phyloP scores from a whole-genome alignment of 2,797 vertebrate genomes.

The Hippocampus kuda region DNA sequence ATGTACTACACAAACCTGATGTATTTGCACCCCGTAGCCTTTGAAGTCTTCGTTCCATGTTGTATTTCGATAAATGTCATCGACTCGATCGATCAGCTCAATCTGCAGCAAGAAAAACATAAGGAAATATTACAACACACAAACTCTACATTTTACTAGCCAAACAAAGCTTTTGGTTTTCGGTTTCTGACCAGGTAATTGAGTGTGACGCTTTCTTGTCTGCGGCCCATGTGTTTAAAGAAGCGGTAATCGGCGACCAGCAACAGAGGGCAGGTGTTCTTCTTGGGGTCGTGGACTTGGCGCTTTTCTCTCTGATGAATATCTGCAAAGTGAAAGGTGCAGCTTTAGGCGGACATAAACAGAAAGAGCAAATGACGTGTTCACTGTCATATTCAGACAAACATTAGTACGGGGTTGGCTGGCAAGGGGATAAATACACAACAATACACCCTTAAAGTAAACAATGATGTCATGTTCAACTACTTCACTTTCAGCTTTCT shows the following conservation, averaged over 20 bases:
- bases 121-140: neutral
- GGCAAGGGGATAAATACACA: neutral
- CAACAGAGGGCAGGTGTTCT: constrained; percentile 88
- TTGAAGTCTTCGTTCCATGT: constrained; percentile 81
- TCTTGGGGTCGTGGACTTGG: constrained; percentile 63
- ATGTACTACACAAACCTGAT: constrained; percentile 71
- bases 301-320: constrained; percentile 70
- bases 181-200: constrained; percentile 82
- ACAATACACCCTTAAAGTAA: neutral
- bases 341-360: neutral
- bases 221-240: constrained; percentile 86
- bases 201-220: constrained; percentile 91
- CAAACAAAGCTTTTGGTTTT: neutral
- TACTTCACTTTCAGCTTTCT: neutral
- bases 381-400: neutral
- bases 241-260: constrained; percentile 97
- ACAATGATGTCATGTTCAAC: neutral
- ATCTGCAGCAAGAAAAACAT: constrained; percentile 66
- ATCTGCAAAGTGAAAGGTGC: constrained; percentile 41
- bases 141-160: neutral
- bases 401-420: neutral
- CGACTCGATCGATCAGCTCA: constrained; percentile 93
- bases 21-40: constrained; percentile 94
- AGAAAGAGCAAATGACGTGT: neutral
- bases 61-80: constrained; percentile 95